Base-by-base conservation (phyloP, 2,113 vertebrate species). In the Phasianus colchicus region DNA sequence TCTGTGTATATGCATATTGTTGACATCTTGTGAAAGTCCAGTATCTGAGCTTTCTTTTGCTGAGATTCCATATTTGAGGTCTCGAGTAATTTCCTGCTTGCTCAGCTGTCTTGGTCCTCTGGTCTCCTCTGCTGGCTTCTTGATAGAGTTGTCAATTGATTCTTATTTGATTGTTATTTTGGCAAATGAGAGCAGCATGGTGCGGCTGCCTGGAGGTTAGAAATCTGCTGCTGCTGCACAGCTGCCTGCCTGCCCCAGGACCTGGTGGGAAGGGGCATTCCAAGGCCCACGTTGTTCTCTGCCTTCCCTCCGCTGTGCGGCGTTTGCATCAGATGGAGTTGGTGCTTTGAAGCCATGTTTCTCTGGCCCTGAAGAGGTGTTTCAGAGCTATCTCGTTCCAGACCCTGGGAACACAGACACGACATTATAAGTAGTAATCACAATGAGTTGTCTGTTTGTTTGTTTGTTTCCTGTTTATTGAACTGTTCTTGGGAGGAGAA, bases 231-330 rank as follows among this genome's bases (percentile, higher is more conserved):
- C 55, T 67, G 74, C 17, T 45, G 58, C 34, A 25, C 47, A n/a
- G 4, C 66, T 9, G 55, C 38, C 48, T 54, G 42, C 52, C 54
- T 18, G 43, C 32, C 61, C 52, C 21, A 42, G 47, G 36, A 20
- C 63, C 11, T 24, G 61, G 12, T 8, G 7, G 0, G 1, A 13
- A 66, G 70, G 48, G 61, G 55, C 61, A 63, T 32, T 18, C 0
- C 0, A n/a, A 60, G 30, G 14, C 34, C 76, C 2, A 0, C 0
- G 0, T 11, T 3, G 1, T 76, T 86, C 50, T 64, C 54, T 14
- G 22, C 2, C 0, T 25, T 14, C 10, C 4, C 54, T 5, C 45
- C 34, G 4, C 25, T 17, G 18, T 12, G 52, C 32, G 13, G 52
- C 50, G 66, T 65, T 38, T 32, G 22, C 5, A 12, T 17, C 76